Base-by-base conservation (phyloP, 2,113 vertebrate species). In the Pongo abelii region DNA sequence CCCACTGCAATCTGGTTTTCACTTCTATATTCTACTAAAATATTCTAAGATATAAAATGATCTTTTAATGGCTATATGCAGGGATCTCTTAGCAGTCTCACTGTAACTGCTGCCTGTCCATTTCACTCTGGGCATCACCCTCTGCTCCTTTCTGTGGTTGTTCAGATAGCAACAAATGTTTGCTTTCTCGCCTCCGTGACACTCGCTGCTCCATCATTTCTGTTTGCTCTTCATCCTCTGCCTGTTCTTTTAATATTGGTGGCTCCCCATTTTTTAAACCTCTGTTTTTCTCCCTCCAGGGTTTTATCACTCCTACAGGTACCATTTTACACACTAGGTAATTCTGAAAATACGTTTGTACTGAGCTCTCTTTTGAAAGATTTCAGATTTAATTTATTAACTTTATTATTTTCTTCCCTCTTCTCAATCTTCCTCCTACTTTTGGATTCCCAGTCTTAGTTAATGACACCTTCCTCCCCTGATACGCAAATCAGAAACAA, bases 1-100 rank as follows among this genome's bases (percentile, higher is more conserved):
- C 97, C 97, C 95, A 96, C 86, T 84, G 10, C 93, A 97, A 92
- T 97, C 86, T 97, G 96, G n/a, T 96, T 96, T 93, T 91, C 72
- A 61, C 20, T 93, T 92, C 30, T 88, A 89, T 70, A 93, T 94
- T 83, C 59, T 61, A 75, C 52, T 96, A 70, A 96, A 97, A 93
- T 91, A 86, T 88, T 61, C 50, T 72, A 83, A 88, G 32, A 91
- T 89, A 23, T 84, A 77, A 88, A 95, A 94, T 35, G 25, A 43
- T 91, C 69, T 91, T 78, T 79, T 78, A 57, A 0, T 30, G 38
- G 64, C 67, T 69, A n/a, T 2, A 70, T 14, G 5, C 38, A 16
- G 81, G 38, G 12, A 25, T 17, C 32, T 55, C 67, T n/a, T 0
- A 25, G 43, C 74, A 48, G 59, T 43, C 17, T 59, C 20, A 23